Evolutionary conservation across 2,797 vertebrate genomes (phyloP).

Genomic region (Ptychadena robeensis): DNA sequence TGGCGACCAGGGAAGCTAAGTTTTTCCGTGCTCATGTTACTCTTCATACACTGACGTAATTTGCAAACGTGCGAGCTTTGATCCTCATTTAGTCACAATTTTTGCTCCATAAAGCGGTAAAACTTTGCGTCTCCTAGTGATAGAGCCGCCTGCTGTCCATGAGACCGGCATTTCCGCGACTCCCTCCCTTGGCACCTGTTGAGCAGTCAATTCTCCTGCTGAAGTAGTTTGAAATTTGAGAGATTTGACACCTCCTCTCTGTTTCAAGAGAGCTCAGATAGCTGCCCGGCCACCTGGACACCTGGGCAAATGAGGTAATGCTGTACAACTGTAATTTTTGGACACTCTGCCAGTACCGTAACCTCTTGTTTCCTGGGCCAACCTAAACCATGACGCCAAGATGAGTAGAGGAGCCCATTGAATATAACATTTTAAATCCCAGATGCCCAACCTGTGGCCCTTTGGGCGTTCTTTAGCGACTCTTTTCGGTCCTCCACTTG

Average conservation of each 20-base stretch:
- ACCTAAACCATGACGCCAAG: no score
- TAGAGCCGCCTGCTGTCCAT: neutral
- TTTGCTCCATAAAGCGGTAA: no score
- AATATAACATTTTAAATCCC: no score
- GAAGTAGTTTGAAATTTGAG: neutral
- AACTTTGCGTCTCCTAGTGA: neutral
- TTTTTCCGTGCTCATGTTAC: no score
- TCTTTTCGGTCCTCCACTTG: no score
- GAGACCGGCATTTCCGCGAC: neutral
- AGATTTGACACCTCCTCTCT: neutral
- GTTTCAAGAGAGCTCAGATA: neutral
- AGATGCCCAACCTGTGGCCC: no score
- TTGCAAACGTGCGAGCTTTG: no score
- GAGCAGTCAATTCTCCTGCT: neutral
- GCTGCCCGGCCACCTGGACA: neutral
- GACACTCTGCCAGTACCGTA: neutral
- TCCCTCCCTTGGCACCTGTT: neutral
- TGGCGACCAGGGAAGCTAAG: no score
- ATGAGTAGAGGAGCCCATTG: no score
- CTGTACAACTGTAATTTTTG: neutral
- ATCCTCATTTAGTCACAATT: no score
- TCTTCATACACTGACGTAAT: no score
- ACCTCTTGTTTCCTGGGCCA: neutral
- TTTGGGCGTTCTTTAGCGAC: no score
- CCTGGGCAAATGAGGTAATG: neutral